Conservation (phyloP, 2,888 invertebrate genomes). For the Andrena bicolor region DNA sequence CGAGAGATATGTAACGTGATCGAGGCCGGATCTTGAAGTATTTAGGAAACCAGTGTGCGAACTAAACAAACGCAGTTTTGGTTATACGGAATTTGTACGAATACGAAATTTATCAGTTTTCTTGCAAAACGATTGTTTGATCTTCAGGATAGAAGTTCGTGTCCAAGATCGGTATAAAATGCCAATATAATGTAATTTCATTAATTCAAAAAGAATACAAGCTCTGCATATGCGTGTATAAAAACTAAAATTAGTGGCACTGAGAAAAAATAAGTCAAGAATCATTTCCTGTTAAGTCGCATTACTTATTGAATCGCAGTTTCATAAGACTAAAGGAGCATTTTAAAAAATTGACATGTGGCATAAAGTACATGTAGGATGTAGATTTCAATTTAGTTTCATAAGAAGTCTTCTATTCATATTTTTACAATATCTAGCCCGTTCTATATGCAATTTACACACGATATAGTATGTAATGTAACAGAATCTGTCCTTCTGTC, state of each 20-base stretch:
- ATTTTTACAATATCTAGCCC: neutral
- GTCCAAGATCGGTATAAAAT: slow-evolving; percentile 59
- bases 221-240: neutral
- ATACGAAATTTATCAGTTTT: slow-evolving; percentile 89
- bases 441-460: neutral
- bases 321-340: no score
- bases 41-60: slow-evolving; percentile 92
- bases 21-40: slow-evolving; percentile 92
- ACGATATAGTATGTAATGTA: neutral
- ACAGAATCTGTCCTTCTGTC: slow-evolving; percentile 5
- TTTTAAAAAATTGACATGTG: neutral
- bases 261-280: neutral
- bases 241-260: neutral
- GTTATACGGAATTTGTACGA: slow-evolving; percentile 94
- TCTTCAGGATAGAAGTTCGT: slow-evolving; percentile 79
- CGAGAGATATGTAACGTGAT: slow-evolving; percentile 93
- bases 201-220: neutral
- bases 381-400: neutral
- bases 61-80: slow-evolving; percentile 94
- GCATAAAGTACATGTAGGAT: neutral
- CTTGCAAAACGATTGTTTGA: slow-evolving; percentile 73
- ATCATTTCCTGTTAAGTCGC: neutral
- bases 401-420: neutral
- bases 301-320: no score
- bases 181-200: slow-evolving; percentile 9